Base-by-base conservation (phyloP, 2,888 invertebrate species). In the Eupithecia insigniata region DNA sequence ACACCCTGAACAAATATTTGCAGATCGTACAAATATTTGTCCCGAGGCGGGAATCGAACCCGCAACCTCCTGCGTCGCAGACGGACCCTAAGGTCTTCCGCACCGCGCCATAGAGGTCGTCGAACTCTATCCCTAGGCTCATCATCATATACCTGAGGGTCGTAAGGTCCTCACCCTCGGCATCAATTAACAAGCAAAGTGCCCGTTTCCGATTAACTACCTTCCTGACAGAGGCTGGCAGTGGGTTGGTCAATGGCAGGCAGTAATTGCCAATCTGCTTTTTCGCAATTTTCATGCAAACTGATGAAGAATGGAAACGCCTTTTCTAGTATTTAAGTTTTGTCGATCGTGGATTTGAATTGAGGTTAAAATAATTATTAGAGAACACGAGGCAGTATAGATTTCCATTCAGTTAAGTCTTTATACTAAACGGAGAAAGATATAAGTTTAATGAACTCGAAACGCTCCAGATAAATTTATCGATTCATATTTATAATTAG, bases 111-210 rank as follows among this genome's bases (percentile, higher is more conserved):
- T n/a, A n/a, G n/a, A n/a, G n/a, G n/a, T n/a, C n/a, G n/a, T n/a
- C n/a, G n/a, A n/a, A n/a, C n/a, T n/a, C n/a, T n/a, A n/a, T n/a
- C n/a, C 30, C 22, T 12, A 22, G 60, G 30, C 30, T 62, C 34
- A 62, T 32, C 61, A 32, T 32, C 61, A 62, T 78, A 76, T 73
- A 67, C 72, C 69, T 77, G 67, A 73, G 68, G 71, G 73, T 78
- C 73, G 71, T 64, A 65, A 64, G 74, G 72, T 70, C 64, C 64
- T 66, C 66, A 55, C 69, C 76, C 73, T 71, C 66, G 62, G 73
- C 78, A 76, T 77, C 77, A 78, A 80, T 79, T 73, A 76, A 43
- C 68, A 62, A 55, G 34, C 71, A 68, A 68, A 76, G 69, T 72
- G 73, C 72, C 71, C 55, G 71, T 74, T 71, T 75, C 77, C 72